phyloP scores from a whole-genome alignment of 2,797 vertebrate genomes.

The Tachyglossus aculeatus region DNA sequence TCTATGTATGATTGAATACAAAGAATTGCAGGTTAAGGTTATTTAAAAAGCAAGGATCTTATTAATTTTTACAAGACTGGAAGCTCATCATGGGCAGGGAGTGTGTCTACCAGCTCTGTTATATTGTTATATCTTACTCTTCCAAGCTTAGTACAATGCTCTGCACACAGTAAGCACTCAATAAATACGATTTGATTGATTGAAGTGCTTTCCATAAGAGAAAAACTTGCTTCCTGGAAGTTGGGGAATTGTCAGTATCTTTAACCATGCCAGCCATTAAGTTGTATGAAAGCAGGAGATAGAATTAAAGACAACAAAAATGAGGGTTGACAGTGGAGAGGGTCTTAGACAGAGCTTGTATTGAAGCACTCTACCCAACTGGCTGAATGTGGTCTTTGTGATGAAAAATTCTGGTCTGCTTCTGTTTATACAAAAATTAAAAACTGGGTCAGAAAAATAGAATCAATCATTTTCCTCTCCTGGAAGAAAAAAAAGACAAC shows the following conservation, averaged over 20 bases:
- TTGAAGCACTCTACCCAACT: conserved; percentile 25
- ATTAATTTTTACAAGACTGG: too few species aligned
- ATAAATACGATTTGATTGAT: too few species aligned
- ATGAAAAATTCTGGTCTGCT: conserved; percentile 39
- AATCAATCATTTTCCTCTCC: conserved; percentile 40
- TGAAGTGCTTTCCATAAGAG: not conserved
- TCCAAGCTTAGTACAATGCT: too few species aligned
- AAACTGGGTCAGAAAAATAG: conserved; percentile 54
- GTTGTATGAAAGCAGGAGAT: conserved; percentile 19
- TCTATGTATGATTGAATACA: too few species aligned
- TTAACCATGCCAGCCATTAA: not conserved
- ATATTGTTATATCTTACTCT: too few species aligned
- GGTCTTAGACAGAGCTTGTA: conserved; percentile 22
- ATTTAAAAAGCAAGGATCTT: too few species aligned
- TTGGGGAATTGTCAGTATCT: conserved; percentile 15
- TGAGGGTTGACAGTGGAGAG: not conserved
- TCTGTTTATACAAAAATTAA: conserved; percentile 66
- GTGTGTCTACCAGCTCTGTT: too few species aligned
- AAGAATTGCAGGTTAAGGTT: too few species aligned
- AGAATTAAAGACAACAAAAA: conserved; percentile 1
- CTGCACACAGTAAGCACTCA: too few species aligned
- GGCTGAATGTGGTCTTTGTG: conserved; percentile 59
- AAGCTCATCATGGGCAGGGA: too few species aligned
- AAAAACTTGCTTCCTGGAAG: conserved; percentile 4
- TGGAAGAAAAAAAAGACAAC: conserved; percentile 49